phyloP scores from a whole-genome alignment of 2,113 vertebrate genomes.

The Apaloderma vittatum region DNA sequence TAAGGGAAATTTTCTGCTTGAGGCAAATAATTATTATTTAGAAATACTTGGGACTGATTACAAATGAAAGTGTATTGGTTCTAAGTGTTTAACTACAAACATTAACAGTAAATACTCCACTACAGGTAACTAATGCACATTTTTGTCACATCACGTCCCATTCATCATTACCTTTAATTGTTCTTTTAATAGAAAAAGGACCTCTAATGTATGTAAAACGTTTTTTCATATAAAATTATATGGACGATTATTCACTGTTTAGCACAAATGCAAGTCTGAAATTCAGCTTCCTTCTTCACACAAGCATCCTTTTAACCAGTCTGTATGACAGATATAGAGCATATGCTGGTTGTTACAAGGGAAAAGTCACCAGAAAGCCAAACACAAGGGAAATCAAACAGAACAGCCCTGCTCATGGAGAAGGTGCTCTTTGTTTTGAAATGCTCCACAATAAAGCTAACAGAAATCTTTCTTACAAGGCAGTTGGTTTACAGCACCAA shows the following conservation, averaged over 20 bases:
- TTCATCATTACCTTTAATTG: neutral
- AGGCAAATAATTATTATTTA: neutral
- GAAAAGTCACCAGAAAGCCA: neutral
- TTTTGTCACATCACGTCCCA: neutral
- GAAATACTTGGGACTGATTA: neutral
- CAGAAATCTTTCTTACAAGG: conserved; percentile 49
- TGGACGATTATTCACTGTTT: neutral
- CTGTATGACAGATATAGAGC: neutral
- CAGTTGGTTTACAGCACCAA: conserved; percentile 34
- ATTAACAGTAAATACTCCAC: neutral
- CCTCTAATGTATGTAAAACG: neutral
- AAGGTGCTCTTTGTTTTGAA: conserved; percentile 59
- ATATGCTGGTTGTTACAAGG: neutral
- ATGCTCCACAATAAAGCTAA: conserved; percentile 31
- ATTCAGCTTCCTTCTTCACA: neutral
- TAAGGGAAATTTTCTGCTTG: neutral
- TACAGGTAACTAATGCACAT: neutral
- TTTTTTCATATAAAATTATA: neutral
- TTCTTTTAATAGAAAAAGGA: neutral
- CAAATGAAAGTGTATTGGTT: neutral
- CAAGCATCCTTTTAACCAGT: neutral
- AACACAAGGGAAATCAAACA: conserved; percentile 1
- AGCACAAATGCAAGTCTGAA: neutral
- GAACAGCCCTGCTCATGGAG: neutral
- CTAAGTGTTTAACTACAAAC: neutral